phyloP scores from a whole-genome alignment of 1,140 invertebrate genomes.

The Dendrolimus punctatus region DNA sequence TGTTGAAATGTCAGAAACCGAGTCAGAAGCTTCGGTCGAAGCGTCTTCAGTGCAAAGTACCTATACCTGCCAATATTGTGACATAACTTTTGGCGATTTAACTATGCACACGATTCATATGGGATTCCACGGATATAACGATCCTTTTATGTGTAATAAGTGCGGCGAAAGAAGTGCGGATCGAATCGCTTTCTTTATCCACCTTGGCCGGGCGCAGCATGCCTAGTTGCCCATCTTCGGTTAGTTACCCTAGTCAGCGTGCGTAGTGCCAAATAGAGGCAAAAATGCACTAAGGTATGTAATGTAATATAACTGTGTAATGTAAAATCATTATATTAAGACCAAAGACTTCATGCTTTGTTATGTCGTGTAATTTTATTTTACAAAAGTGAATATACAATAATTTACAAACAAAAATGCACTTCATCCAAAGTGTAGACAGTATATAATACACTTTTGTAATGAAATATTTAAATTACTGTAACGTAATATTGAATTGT shows the following conservation, averaged over 20 bases:
- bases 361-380: slow-evolving; percentile 11
- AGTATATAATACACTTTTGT: too few species aligned
- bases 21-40: slow-evolving; percentile 49
- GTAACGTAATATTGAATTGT: too few species aligned
- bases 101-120: slow-evolving; percentile 97
- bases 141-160: slow-evolving; percentile 96
- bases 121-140: slow-evolving; percentile 92
- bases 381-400: slow-evolving; percentile 8
- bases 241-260: slow-evolving; percentile 30
- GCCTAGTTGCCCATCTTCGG: slow-evolving; percentile 47
- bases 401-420: too few species aligned
- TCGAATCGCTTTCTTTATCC: slow-evolving; percentile 92
- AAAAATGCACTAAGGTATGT: slow-evolving; percentile 15
- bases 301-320: slow-evolving; percentile 7
- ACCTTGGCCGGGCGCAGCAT: slow-evolving; percentile 90
- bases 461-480: too few species aligned
- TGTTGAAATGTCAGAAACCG: slow-evolving; percentile 55
- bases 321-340: slow-evolving; percentile 15
- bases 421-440: too few species aligned
- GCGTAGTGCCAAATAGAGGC: slow-evolving; percentile 2
- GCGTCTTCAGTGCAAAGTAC: slow-evolving; percentile 25
- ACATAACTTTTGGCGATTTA: slow-evolving; percentile 91
- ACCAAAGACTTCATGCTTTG: slow-evolving; percentile 24
- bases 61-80: slow-evolving; percentile 88
- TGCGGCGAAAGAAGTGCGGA: slow-evolving; percentile 89